A percentile compares a stretch with the other conserved stretches of the same genome.
phyloP scores from a whole-genome alignment of 2,113 vertebrate species.

The Hemiscyllium ocellatum region DNA sequence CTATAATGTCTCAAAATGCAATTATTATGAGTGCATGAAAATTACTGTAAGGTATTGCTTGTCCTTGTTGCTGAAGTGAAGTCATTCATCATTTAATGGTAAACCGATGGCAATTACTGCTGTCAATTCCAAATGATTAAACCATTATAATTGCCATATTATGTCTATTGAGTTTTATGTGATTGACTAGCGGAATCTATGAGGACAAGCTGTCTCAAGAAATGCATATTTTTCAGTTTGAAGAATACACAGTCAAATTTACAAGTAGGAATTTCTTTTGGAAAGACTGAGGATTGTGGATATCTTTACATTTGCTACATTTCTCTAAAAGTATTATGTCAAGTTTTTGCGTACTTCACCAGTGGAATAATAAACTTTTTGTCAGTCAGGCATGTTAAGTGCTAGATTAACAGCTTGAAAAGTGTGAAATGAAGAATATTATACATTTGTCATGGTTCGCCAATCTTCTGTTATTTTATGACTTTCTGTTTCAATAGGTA shows the following conservation, averaged over 20 bases:
- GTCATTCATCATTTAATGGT: conserved; percentile 15
- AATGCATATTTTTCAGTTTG: not conserved
- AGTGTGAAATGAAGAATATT: not conserved
- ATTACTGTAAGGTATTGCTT: not conserved
- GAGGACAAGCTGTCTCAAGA: not conserved
- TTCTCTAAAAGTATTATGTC: not conserved
- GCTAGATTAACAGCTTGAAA: not conserved
- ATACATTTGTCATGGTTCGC: not conserved
- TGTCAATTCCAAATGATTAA: not conserved
- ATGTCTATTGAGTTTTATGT: not conserved
- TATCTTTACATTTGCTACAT: not conserved
- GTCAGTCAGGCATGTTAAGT: not conserved
- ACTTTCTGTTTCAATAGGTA: not conserved
- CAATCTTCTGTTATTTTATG: not conserved
- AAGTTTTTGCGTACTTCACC: not conserved
- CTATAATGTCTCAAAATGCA: not conserved
- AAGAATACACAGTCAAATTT: not conserved
- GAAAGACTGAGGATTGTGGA: not conserved
- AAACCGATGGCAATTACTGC: conserved; percentile 1
- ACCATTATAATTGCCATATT: conserved; percentile 16
- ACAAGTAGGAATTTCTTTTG: not conserved
- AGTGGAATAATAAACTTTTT: not conserved
- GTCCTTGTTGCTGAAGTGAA: not conserved
- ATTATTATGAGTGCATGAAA: not conserved
- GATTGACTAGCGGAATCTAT: not conserved